These are phyloP conservation scores for Galerucella calmariensis DNA, from an alignment of 2,888 invertebrate species.

Conservation along the genomic window DNA sequence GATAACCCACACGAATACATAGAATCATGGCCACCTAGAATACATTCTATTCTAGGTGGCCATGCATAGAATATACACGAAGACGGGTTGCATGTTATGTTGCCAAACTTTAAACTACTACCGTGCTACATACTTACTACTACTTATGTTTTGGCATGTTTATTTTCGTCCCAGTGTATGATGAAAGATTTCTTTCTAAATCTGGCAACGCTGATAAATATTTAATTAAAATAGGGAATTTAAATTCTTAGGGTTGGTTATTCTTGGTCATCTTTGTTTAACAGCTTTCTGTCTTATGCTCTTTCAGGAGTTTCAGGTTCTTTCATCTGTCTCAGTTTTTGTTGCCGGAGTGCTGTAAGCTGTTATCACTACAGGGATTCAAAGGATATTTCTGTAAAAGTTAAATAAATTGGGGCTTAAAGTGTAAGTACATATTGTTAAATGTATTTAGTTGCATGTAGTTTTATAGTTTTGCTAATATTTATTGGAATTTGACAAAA, in stretches of 20 bases:
- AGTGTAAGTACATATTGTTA: slow-evolving; percentile 33
- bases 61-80: no score
- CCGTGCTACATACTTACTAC: no score
- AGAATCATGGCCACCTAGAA: no score
- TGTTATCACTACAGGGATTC: slow-evolving; percentile 16
- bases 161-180: background rate
- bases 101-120: background rate
- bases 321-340: slow-evolving; percentile 38
- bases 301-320: slow-evolving; percentile 14
- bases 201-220: background rate
- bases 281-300: slow-evolving; percentile 15
- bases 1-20: no score
- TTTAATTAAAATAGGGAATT: slow-evolving; percentile 12
- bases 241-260: slow-evolving; percentile 1
- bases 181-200: background rate
- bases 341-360: slow-evolving; percentile 27
- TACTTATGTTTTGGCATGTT: no score
- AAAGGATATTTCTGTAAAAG: slow-evolving; percentile 24
- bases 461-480: slow-evolving; percentile 15
- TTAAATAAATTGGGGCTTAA: slow-evolving; percentile 17
- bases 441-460: slow-evolving; percentile 19
- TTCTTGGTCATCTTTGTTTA: slow-evolving; percentile 6
- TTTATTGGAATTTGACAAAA: slow-evolving; percentile 9
- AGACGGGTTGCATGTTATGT: background rate
- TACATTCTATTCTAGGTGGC: no score